Conservation (phyloP, 1,140 invertebrate genomes). For the Ostrea edulis region DNA sequence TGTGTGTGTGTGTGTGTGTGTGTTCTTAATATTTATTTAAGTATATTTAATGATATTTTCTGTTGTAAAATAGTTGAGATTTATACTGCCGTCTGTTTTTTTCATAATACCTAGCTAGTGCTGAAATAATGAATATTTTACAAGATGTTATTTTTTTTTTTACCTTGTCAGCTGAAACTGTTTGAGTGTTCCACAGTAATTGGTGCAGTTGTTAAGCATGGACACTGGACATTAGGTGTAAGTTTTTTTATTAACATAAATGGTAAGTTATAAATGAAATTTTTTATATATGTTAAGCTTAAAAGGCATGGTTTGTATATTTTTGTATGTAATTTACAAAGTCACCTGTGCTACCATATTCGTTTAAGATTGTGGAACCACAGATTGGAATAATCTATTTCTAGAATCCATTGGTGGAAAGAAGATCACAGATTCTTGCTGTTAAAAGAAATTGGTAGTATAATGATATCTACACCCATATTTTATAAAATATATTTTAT, state of each 20-base stretch:
- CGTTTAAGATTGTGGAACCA: conserved; percentile 5
- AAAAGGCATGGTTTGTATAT: no score
- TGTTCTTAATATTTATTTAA: no score
- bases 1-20: no score
- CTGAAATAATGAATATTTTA: neutral
- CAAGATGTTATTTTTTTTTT: neutral
- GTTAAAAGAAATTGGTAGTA: conserved; percentile 19
- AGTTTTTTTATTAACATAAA: neutral
- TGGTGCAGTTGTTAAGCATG: neutral
- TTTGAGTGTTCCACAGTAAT: neutral
- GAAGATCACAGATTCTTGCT: neutral
- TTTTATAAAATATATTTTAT: no score
- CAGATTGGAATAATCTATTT: conserved; percentile 2
- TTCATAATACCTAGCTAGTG: neutral
- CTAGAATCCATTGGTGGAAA: conserved; percentile 15
- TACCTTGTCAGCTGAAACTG: neutral
- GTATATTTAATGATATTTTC: no score
- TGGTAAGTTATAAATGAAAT: no score
- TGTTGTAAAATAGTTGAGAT: no score
- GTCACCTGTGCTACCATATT: neutral
- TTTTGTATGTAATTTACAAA: no score
- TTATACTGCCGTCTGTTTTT: no score
- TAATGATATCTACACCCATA: no score
- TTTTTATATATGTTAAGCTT: no score
- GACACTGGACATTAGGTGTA: neutral